Evolutionary conservation across 2,113 vertebrate species (phyloP).

Genomic region (Myocastor coypus): DNA sequence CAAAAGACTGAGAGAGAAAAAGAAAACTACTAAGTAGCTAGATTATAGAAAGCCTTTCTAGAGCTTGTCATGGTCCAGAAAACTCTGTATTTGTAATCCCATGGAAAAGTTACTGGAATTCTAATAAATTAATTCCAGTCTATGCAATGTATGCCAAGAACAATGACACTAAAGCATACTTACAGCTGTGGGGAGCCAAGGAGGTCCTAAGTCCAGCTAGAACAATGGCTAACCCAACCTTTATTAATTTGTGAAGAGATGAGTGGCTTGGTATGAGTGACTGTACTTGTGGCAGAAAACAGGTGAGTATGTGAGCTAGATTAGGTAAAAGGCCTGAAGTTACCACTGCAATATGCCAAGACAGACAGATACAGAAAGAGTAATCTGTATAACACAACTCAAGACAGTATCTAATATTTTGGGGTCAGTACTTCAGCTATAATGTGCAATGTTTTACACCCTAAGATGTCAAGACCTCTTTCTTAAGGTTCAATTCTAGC

Average conservation of each 20-base stretch:
- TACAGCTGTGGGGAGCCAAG: neutral
- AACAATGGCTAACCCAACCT: neutral
- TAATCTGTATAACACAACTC: too few relatives aligned
- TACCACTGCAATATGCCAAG: neutral
- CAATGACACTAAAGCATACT: neutral
- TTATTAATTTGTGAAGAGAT: neutral
- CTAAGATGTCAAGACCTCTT: neutral
- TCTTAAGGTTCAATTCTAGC: neutral
- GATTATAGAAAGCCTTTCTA: neutral
- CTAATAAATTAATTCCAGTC: neutral
- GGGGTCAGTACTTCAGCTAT: too few relatives aligned
- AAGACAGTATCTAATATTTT: too few relatives aligned
- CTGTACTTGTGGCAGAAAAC: neutral
- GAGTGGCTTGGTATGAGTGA: neutral
- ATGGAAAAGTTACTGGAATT: neutral
- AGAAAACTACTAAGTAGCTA: neutral
- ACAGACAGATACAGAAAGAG: neutral
- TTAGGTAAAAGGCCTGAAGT: neutral
- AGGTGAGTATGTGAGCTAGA: neutral
- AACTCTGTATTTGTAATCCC: neutral
- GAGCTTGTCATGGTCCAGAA: neutral
- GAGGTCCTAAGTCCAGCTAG: neutral
- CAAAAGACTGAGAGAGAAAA: neutral
- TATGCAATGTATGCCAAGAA: neutral
- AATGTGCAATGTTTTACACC: too few relatives aligned